phyloP scores from a whole-genome alignment of 2,113 vertebrate species.

The Labrus mixtus region DNA sequence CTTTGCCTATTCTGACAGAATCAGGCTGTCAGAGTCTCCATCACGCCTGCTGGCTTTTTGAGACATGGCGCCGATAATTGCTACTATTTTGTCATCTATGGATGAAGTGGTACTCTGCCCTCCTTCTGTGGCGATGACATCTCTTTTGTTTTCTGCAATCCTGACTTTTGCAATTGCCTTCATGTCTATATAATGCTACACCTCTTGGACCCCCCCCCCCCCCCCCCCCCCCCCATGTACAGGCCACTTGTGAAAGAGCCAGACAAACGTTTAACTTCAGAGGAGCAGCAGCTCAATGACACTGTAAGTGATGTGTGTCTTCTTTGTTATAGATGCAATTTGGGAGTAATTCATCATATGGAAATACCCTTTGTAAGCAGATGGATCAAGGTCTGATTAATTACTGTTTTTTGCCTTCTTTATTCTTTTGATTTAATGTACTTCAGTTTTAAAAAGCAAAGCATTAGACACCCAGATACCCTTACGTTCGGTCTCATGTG shows the following conservation, averaged over 20 bases:
- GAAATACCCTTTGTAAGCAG: no score
- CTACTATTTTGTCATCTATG: slow-evolving; percentile 49
- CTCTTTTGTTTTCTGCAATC: slow-evolving; percentile 36
- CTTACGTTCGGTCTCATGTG: no score
- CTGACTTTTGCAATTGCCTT: slow-evolving; percentile 9
- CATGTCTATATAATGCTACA: slow-evolving; percentile 21
- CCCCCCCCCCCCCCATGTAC: slow-evolving; percentile 11
- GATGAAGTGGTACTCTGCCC: slow-evolving; percentile 39
- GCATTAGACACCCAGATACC: no score
- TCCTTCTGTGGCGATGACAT: slow-evolving; percentile 13
- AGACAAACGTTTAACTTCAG: slow-evolving; percentile 10
- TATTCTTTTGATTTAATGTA: no score
- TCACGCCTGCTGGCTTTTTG: slow-evolving; percentile 19
- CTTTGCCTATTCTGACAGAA: slow-evolving; percentile 2
- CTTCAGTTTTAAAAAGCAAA: no score
- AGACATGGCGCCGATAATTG: slow-evolving; percentile 47
- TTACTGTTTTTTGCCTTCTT: no score
- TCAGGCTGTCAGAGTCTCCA: slow-evolving; percentile 7
- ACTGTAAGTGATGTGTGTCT: no score
- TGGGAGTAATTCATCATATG: no score
- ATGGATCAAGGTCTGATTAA: no score
- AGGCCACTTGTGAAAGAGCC: slow-evolving; percentile 25
- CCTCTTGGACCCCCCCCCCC: slow-evolving; percentile 15
- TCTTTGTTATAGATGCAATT: no score
- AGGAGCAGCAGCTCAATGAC: background rate